phyloP scores from a whole-genome alignment of 2,888 invertebrate genomes.

The Operophtera brumata region DNA sequence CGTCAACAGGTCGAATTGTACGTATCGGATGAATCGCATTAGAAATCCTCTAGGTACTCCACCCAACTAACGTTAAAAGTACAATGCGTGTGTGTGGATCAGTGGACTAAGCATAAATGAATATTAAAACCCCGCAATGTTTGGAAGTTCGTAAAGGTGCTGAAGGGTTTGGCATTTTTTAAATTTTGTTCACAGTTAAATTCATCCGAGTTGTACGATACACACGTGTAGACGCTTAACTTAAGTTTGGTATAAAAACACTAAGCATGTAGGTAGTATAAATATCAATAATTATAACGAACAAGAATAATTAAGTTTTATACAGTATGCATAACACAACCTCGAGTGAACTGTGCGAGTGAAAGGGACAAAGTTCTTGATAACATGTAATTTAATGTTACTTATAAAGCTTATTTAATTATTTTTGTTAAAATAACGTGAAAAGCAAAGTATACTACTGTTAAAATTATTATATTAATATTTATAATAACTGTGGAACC shows the following conservation, averaged over 20 bases:
- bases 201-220: too few relatives aligned
- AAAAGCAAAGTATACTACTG: background rate
- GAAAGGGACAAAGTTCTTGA: conserved; percentile 19
- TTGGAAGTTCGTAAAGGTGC: too few relatives aligned
- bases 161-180: too few relatives aligned
- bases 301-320: conserved; percentile 16
- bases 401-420: conserved; percentile 3
- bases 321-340: conserved; percentile 58
- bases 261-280: conserved; percentile 6
- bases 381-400: background rate
- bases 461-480: conserved; percentile 2
- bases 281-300: conserved; percentile 24
- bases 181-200: too few relatives aligned
- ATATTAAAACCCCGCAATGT: too few relatives aligned
- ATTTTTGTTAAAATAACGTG: background rate
- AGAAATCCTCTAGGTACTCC: too few relatives aligned
- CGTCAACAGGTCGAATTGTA: too few relatives aligned
- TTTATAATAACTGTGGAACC: conserved; percentile 9
- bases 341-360: conserved; percentile 63
- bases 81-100: too few relatives aligned
- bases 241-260: conserved; percentile 50
- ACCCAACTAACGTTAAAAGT: too few relatives aligned
- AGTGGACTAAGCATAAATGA: too few relatives aligned
- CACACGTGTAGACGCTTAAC: too few relatives aligned
- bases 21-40: too few relatives aligned